Base-by-base conservation (phyloP, 1,140 invertebrate species). In the Heliconius eleuchia region DNA sequence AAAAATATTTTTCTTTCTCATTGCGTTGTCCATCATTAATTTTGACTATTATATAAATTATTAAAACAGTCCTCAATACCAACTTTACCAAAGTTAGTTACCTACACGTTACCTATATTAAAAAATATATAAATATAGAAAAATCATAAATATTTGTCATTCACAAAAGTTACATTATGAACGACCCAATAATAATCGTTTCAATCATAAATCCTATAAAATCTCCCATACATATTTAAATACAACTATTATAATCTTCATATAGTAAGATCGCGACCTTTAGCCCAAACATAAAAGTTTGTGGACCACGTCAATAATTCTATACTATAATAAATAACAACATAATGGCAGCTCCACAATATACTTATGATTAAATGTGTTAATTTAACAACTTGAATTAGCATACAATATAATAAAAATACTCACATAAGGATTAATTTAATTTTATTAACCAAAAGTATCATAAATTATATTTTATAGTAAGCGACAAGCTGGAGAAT, bases 311-410 rank as follows among this genome's bases (percentile, higher is more conserved):
- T 66, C 60, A 66, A 30, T 66, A 13, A 66, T 66, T 30, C 11
- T 66, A 30, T 66, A 66, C 27, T 27, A 30, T 42, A 72, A 55
- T 55, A 77, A 73, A 71, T 77, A 77, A 55, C 8, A 55, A 50
- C 57, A 77, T 55, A 71, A 77, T 77, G n/a, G 19, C 16, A 52
- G 72, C 34, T 71, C 11, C 19, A 27, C 19, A 46, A 71, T 42
- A 66, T 37, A 57, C 52, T 37, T 72, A 77, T 72, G 70, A 72
- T 39, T 30, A 60, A 78, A 78, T 73, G 76, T 78, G 71, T 78
- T 60, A 78, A 78, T 73, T 78, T 73, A 16, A 72, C 55, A 70
- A 27, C 30, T 19, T 18, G 18, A 73, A 78, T 78, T 23, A 78
- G 60, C 60, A 66, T 66, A 66, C 11, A 13, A 27, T 30, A 11